A percentile compares a stretch with the other conserved stretches of the same genome.
These are phyloP conservation scores for Metopolophium dirhodum DNA, from an alignment of 1,140 invertebrate genomes.

Conservation along the genomic window DNA sequence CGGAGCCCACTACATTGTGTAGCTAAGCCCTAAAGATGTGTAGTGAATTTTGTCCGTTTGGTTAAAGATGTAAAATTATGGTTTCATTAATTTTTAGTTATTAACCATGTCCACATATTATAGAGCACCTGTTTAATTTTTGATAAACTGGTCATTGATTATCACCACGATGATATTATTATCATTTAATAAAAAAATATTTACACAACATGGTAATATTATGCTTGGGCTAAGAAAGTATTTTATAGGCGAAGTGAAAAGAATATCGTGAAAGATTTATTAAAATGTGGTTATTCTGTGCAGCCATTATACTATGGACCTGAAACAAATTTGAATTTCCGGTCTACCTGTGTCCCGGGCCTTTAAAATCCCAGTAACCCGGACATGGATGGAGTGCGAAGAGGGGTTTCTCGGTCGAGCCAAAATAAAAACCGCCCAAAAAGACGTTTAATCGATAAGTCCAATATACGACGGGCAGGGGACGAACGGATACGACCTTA, in stretches of 20 bases:
- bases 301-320: not conserved
- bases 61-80: not conserved
- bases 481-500: not conserved
- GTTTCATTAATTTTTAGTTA: no score
- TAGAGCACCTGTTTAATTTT: not conserved
- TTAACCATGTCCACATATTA: not conserved
- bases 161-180: not conserved
- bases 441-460: slow-evolving; percentile 27
- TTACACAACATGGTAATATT: not conserved
- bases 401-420: not conserved
- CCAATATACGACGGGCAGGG: not conserved
- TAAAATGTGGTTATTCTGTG: not conserved
- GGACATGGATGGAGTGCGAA: not conserved
- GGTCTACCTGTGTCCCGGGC: not conserved
- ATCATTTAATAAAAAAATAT: not conserved
- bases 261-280: not conserved
- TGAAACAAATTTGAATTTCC: slow-evolving; percentile 16
- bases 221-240: not conserved
- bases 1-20: not conserved
- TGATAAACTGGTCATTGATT: not conserved
- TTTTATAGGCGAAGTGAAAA: not conserved
- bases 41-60: no score
- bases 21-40: no score
- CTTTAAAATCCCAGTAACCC: not conserved
- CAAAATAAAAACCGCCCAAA: slow-evolving; percentile 6